Conservation (phyloP, 2,113 vertebrate species). For the Neotragus moschatus region DNA sequence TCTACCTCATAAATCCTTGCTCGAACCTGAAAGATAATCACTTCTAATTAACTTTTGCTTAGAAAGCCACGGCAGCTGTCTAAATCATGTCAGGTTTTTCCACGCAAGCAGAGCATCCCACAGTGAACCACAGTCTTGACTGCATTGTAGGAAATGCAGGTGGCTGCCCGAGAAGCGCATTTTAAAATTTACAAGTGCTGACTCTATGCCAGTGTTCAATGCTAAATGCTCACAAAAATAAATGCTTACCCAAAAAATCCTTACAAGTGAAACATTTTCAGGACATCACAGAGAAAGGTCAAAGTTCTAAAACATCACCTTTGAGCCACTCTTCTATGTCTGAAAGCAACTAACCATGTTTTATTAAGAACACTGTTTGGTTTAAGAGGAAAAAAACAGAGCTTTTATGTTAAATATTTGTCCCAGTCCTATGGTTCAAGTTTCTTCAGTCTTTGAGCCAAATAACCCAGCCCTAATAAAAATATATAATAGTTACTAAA, state of each 20-base stretch:
- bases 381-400: neutral
- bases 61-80: neutral
- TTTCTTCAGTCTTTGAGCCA: neutral
- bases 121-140: neutral
- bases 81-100: slow-evolving; percentile 6
- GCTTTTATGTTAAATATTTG: neutral
- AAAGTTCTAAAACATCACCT: neutral
- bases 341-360: neutral
- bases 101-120: neutral
- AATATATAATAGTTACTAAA: neutral
- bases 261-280: neutral
- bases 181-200: neutral
- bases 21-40: slow-evolving; percentile 76
- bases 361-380: neutral
- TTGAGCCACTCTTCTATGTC: neutral
- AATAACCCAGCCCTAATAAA: neutral
- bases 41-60: slow-evolving; percentile 29
- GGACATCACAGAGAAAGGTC: neutral
- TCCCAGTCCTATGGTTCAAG: neutral
- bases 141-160: neutral
- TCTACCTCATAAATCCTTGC: slow-evolving; percentile 83
- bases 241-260: neutral
- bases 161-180: neutral
- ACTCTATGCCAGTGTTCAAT: neutral
- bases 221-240: neutral